A percentile compares a stretch with the other conserved stretches of the same genome.
phyloP scores from a whole-genome alignment of 2,113 vertebrate species.

The Tyrannus savana region DNA sequence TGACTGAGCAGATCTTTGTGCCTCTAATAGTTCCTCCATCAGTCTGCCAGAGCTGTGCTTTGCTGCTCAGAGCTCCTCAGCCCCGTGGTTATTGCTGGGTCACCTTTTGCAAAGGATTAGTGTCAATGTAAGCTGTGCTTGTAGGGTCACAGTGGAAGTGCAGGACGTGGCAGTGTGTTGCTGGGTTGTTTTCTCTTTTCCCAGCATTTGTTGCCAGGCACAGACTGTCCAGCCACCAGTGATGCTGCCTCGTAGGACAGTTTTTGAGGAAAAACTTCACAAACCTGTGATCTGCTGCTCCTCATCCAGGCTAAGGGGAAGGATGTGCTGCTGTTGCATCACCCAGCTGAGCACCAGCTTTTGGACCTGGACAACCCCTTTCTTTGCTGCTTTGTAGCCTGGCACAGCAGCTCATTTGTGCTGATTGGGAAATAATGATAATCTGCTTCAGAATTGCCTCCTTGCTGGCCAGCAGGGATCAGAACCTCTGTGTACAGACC shows the following conservation, averaged over 20 bases:
- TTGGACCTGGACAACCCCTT: neutral
- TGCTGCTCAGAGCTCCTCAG: neutral
- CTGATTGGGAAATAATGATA: neutral
- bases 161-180: neutral
- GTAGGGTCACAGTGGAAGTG: neutral
- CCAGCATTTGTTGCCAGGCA: neutral
- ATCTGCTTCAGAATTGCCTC: neutral
- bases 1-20: neutral
- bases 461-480: neutral
- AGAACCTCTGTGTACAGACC: neutral
- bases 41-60: neutral
- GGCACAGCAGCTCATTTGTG: neutral
- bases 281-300: neutral
- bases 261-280: fast-evolving
- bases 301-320: neutral
- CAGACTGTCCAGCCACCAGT: neutral
- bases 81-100: neutral
- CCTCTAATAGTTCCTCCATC: neutral
- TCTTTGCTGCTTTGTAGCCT: neutral
- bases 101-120: neutral
- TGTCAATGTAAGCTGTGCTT: neutral
- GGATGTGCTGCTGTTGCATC: neutral
- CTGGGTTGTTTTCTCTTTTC: neutral
- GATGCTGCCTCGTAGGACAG: neutral
- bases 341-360: neutral